These are phyloP conservation scores for Plagodis dolabraria DNA, from an alignment of 2,888 invertebrate species.

Conservation along the genomic window DNA sequence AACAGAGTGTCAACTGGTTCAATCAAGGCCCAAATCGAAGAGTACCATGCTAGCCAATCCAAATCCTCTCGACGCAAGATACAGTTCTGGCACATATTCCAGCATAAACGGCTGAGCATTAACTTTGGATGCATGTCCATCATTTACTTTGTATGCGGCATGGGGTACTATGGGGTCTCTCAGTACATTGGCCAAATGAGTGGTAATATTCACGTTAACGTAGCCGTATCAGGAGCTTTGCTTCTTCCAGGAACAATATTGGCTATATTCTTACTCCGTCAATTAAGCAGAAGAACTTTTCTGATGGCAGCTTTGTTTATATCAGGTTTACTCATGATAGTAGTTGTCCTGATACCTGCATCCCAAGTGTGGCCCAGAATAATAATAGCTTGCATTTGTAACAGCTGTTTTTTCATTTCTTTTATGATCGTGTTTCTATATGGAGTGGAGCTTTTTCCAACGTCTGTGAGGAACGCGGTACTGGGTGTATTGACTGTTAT, in stretches of 20 bases:
- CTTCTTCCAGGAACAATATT: conserved; percentile 86
- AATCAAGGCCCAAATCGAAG: conserved; percentile 57
- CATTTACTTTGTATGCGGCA: conserved; percentile 91
- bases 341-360: conserved; percentile 52
- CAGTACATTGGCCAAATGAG: conserved; percentile 91
- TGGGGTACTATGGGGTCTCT: conserved; percentile 93
- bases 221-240: conserved; percentile 88
- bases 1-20: conserved; percentile 47
- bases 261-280: conserved; percentile 84
- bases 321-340: conserved; percentile 64
- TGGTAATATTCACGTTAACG: conserved; percentile 91
- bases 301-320: conserved; percentile 82
- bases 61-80: conserved; percentile 39
- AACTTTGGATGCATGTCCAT: conserved; percentile 88
- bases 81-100: conserved; percentile 66
- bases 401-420: conserved; percentile 90
- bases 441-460: conserved; percentile 94
- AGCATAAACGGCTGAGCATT: conserved; percentile 78
- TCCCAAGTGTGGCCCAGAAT: conserved; percentile 75
- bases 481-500: conserved; percentile 92
- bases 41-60: conserved; percentile 40
- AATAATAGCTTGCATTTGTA: conserved; percentile 87
- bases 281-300: conserved; percentile 85
- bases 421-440: conserved; percentile 94
- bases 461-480: conserved; percentile 92